Evolutionary conservation across 2,797 vertebrate genomes (phyloP).

Genomic region (Lates japonicus): DNA sequence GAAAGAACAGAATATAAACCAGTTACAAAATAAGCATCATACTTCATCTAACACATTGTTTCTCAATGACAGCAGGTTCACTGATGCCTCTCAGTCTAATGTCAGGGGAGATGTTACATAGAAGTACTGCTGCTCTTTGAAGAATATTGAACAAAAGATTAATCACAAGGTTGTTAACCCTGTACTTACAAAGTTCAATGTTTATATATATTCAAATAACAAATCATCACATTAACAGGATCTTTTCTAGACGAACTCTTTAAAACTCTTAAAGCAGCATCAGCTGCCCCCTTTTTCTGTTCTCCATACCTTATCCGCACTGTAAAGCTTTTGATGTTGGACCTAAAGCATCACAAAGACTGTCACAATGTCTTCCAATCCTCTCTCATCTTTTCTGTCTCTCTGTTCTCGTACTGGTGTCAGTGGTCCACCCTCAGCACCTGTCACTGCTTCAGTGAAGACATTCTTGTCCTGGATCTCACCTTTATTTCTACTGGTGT

Average conservation of each 20-base stretch:
- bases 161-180: not conserved
- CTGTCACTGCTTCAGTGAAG: not conserved
- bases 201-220: not conserved
- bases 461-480: constrained; percentile 1
- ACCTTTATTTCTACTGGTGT: not conserved
- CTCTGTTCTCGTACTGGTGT: not conserved
- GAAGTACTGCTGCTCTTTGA: not conserved
- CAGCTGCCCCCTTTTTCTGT: not conserved
- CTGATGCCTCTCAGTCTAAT: not conserved
- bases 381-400: not conserved
- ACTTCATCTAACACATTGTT: not conserved
- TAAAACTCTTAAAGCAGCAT: not conserved
- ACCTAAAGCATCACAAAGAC: not conserved
- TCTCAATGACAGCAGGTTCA: not conserved
- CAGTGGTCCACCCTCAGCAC: not conserved
- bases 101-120: not conserved
- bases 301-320: not conserved
- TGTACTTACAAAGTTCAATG: not conserved
- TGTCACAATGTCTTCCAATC: not conserved
- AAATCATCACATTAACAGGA: not conserved
- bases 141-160: not conserved
- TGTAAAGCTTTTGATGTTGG: not conserved
- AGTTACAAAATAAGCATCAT: not conserved
- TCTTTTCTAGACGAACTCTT: not conserved
- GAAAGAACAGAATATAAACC: not conserved